Evolutionary conservation across 2,113 vertebrate species (phyloP).

Genomic region (Heliornis fulica): DNA sequence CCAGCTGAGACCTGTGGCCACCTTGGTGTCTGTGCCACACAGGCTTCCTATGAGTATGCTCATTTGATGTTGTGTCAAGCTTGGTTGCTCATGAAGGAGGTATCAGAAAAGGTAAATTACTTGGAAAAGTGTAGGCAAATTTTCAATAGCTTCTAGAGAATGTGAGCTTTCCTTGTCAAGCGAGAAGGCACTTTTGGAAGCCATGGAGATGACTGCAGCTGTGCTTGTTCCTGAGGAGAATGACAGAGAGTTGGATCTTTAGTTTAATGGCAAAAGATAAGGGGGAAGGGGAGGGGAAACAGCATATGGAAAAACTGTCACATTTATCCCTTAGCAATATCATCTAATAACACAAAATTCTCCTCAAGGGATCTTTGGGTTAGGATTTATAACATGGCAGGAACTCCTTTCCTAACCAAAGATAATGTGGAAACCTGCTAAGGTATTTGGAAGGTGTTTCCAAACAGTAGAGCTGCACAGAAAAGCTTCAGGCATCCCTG

Average conservation of each 20-base stretch:
- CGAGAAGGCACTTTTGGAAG: constrained; percentile 14
- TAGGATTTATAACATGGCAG: background rate
- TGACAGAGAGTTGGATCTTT: constrained; percentile 33
- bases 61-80: background rate
- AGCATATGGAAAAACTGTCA: background rate
- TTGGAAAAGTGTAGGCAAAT: background rate
- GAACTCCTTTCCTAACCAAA: background rate
- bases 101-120: background rate
- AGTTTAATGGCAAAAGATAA: background rate
- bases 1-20: background rate
- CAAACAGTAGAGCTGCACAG: background rate
- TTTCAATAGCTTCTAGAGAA: background rate
- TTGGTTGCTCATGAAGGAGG: background rate
- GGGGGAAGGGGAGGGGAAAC: background rate
- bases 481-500: background rate
- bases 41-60: background rate
- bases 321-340: background rate
- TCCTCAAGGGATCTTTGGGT: background rate
- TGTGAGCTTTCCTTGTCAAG: background rate
- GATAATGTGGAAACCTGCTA: background rate
- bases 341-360: background rate
- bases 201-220: background rate
- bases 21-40: background rate
- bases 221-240: background rate
- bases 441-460: background rate